Base-by-base conservation (phyloP, 2,888 invertebrate genomes). In the Morpho helenor region DNA sequence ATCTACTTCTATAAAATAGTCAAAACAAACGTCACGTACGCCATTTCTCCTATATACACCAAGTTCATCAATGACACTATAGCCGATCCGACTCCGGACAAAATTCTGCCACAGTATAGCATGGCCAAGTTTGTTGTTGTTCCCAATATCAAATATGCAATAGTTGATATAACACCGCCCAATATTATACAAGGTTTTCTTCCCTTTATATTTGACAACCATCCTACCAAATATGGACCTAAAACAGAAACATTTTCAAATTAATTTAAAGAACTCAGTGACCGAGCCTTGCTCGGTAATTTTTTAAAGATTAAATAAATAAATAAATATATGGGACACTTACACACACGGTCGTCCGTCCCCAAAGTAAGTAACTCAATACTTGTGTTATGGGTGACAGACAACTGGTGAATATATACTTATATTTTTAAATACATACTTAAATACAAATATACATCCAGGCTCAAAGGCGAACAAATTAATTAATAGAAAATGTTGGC, bases 181-280 rank as follows among this genome's bases (percentile, higher is more conserved):
- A 45, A 8, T 10, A 57, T 47, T n/a, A 57, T 9, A 10, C 57
- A 57, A 39, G 55, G 57, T 31, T 57, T 61, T 16, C 57, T 23
- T 22, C 61, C 61, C 39, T 52, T 57, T n/a, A 50, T 41, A 42
- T 61, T 61, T 22, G 61, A 55, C 5, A 61, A 42, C 61, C 57
- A 61, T 40, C 55, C 61, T 10, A 48, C 49, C 16, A 55, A 3
- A 31, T 54, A 57, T 22, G 52, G 74, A 41, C 77, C 79, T 79
- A 70, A 31, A 31, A 31, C 31, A 31, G 31, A 31, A 3, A 31
- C 31, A 31, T 31, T 31, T 31, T 31, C 31, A 31, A 31, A 31
- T 5, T 31, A 31, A 31, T 31, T 5, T 31, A 31, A 31, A 31
- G 16, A 16, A 1, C 16, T 16, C 1, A 16, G 16, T 16, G 16